Base-by-base conservation (phyloP, 1,140 invertebrate genomes). In the Sarcophaga bullata region DNA sequence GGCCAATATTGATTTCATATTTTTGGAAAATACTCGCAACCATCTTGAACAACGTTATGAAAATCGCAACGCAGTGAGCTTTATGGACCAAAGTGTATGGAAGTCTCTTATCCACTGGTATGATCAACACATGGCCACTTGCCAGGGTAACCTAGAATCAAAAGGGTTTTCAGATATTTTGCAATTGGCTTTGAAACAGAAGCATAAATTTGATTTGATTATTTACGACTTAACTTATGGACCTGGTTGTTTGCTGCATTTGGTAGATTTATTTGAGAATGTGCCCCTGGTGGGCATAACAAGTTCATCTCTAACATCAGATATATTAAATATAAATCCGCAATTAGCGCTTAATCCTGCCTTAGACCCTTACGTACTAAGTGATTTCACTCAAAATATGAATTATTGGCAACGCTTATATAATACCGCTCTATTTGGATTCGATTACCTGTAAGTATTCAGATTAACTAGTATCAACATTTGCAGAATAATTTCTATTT, bases 171-270 rank as follows among this genome's bases (percentile, higher is more conserved):
- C 75, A 52, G 48, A 78, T 8, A 48, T 19, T 15, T 25, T 78
- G 13, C 13, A 78, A 7, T 78, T 78, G 75, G 75, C 48, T 17
- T 49, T 78, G n/a, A 50, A 78, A 19, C n/a, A n/a, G 3, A 78
- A 78, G 19, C 75, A 48, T 13, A 3, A 11, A 10, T 52, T 19
- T 50, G 75, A 78, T 78, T 5, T 78, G 48, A 52, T 78, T 19
- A 78, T 78, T 78, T 78, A 78, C 19, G 75, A 78, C 50, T 15
- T 78, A n/a, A 78, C 75, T 11, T 50, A 78, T 78, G 75, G 75
- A 52, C 48, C 75, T 15, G 48, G 48, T 78, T 78, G 75, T 78
- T 78, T 78, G n/a, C 50, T 78, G 48, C 75, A 78, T 52, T 19
- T 78, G 48, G 75, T 48, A 15, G 11, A 78, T 78, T 46, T 78